Evolutionary conservation across 2,113 vertebrate genomes (phyloP).

Genomic region (Zosterops hypoxanthus): DNA sequence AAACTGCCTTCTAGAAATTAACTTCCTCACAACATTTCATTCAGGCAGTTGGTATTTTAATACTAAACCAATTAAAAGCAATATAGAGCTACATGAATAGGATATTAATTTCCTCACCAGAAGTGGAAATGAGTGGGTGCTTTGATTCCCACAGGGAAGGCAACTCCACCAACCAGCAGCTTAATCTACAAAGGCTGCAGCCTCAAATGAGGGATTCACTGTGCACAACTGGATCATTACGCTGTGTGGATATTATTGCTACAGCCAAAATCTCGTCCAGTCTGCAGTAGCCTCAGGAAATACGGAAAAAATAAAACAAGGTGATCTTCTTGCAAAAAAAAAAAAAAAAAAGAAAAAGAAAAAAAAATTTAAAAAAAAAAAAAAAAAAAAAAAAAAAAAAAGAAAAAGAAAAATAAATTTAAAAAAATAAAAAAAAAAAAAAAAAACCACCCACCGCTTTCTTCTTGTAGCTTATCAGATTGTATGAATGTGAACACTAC

Average conservation of each 20-base stretch:
- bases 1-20: conserved; percentile 8
- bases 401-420: too few species aligned
- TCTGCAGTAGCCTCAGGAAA: not conserved
- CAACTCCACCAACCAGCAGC: not conserved
- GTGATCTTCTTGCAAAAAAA: not conserved
- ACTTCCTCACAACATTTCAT: not conserved
- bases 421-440: too few species aligned
- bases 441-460: not conserved
- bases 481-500: not conserved
- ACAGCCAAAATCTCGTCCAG: not conserved
- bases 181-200: conserved; percentile 30
- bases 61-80: conserved; percentile 51
- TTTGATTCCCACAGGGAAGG: conserved; percentile 23
- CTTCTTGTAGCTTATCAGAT: not conserved
- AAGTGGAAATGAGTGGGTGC: not conserved
- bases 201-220: not conserved
- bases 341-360: too few species aligned
- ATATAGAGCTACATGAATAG: conserved; percentile 11
- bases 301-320: conserved; percentile 12
- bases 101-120: conserved; percentile 30
- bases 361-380: too few species aligned
- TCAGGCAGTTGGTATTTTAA: not conserved
- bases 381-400: too few species aligned
- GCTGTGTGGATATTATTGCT: not conserved
- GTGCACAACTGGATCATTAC: not conserved